Base-by-base conservation (phyloP, 2,888 invertebrate species). In the Trimorus sp. region DNA sequence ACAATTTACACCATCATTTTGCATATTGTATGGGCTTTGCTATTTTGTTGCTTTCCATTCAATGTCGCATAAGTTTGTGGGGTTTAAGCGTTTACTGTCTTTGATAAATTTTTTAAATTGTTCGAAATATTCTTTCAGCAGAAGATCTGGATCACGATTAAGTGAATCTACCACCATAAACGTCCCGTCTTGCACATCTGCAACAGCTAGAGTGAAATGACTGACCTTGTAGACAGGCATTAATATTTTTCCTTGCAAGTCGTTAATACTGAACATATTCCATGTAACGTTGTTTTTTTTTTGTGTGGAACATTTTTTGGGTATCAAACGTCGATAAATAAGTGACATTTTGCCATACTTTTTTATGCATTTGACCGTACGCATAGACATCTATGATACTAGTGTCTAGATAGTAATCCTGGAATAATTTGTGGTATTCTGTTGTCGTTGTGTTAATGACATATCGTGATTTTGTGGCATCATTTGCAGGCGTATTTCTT, bases 221-320 rank as follows among this genome's bases (percentile, higher is more conserved):
- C n/a, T 16, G 1, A 16, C 1, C n/a, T 14, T 56, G n/a, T 11
- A 4, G 36, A 53, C 42, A 1, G 78, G 78, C 59, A 78, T 59
- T 0, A 78, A 70, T 15, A 78, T 60, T 66, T 71, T 71, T 15
- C 78, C 66, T 12, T 36, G 49, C 0, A 70, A 11, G 1, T 16
- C 8, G 15, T 49, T 15, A n/a, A 71, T 1, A 12, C 71, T 49
- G 12, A 58, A 78, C 65, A 78, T 12, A n/a, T 12, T 16, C 6
- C 2, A 5, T 14, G 51, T 38, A 5, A n/a, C n/a, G n/a, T n/a
- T n/a, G n/a, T n/a, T 8, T n/a, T 36, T 54, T n/a, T 2, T 12
- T 37, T 36, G 12, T 36, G 36, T 36, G 12, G 6, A n/a, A 7
- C 26, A 12, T 37, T 36, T n/a, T n/a, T n/a, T n/a, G n/a, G n/a